Evolutionary conservation across 2,797 vertebrate species (phyloP).

Genomic region (Pterois miles): DNA sequence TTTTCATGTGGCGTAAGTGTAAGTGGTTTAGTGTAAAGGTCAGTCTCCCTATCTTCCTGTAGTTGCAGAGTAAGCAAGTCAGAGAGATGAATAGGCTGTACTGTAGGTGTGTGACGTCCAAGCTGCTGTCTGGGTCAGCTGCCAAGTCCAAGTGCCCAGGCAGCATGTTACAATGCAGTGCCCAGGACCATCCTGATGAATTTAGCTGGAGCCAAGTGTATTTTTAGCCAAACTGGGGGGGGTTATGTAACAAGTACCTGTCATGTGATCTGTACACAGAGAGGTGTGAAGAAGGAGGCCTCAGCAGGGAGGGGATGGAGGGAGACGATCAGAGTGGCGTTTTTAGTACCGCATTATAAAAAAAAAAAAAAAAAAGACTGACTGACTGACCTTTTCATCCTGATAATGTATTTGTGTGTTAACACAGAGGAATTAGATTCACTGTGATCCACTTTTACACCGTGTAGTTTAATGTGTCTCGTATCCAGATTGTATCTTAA

Average conservation of each 20-base stretch:
- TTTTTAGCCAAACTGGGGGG: slow-evolving; percentile 75
- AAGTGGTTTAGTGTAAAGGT: slow-evolving; percentile 26
- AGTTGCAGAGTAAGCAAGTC: slow-evolving; percentile 28
- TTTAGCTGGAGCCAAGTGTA: slow-evolving; percentile 71
- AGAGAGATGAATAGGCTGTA: slow-evolving; percentile 60
- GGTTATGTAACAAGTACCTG: slow-evolving; percentile 80
- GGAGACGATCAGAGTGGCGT: slow-evolving; percentile 11
- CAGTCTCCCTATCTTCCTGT: slow-evolving; percentile 11
- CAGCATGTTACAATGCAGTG: slow-evolving; percentile 36
- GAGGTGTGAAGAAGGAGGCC: slow-evolving; percentile 35
- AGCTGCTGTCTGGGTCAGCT: slow-evolving; percentile 40
- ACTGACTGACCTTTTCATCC: slow-evolving; percentile 33
- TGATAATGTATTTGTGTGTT: not conserved
- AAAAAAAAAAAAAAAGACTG: too few species aligned
- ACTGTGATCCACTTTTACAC: too few species aligned
- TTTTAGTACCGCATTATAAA: slow-evolving; percentile 21
- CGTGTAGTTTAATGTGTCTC: too few species aligned
- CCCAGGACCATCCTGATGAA: slow-evolving; percentile 63
- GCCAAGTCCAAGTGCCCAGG: slow-evolving; percentile 44
- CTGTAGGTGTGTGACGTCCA: slow-evolving; percentile 48
- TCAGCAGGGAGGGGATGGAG: slow-evolving; percentile 18
- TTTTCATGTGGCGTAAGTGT: not conserved
- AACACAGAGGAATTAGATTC: slow-evolving; percentile 7
- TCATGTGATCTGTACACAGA: slow-evolving; percentile 73
- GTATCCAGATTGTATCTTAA: too few species aligned